phyloP scores from a whole-genome alignment of 1,140 invertebrate species.

The Nasonia giraulti region DNA sequence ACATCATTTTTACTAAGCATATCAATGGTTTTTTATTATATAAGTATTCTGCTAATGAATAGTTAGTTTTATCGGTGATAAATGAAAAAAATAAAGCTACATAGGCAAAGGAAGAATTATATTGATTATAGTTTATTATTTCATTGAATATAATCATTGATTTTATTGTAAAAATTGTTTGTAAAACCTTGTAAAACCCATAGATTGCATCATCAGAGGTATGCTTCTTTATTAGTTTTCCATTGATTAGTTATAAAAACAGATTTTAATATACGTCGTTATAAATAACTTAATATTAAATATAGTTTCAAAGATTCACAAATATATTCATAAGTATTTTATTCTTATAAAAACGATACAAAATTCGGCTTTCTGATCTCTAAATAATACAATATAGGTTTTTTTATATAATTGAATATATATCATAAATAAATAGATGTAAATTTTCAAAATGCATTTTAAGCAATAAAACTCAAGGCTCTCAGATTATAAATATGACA shows the following conservation, averaged over 20 bases:
- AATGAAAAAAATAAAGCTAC: neutral
- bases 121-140: conserved; percentile 18
- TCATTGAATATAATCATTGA: conserved; percentile 2
- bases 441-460: neutral
- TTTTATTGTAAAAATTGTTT: conserved; percentile 23
- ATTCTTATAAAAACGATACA: neutral
- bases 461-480: neutral
- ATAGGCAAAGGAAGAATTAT: conserved; percentile 6
- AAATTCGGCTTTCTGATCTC: neutral
- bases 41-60: neutral
- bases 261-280: neutral
- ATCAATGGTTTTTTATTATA: neutral
- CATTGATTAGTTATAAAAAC: conserved; percentile 7
- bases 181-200: conserved; percentile 3
- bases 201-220: neutral
- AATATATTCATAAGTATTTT: conserved; percentile 37
- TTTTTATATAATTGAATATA: neutral
- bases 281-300: neutral
- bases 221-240: neutral
- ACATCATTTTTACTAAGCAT: neutral
- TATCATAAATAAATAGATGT: neutral
- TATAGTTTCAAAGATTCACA: conserved; percentile 3
- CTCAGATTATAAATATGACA: neutral
- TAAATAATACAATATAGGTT: neutral
- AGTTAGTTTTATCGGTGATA: neutral